These are phyloP conservation scores for Poeciliopsis turneri DNA, from an alignment of 2,797 vertebrate species.

Conservation along the genomic window DNA sequence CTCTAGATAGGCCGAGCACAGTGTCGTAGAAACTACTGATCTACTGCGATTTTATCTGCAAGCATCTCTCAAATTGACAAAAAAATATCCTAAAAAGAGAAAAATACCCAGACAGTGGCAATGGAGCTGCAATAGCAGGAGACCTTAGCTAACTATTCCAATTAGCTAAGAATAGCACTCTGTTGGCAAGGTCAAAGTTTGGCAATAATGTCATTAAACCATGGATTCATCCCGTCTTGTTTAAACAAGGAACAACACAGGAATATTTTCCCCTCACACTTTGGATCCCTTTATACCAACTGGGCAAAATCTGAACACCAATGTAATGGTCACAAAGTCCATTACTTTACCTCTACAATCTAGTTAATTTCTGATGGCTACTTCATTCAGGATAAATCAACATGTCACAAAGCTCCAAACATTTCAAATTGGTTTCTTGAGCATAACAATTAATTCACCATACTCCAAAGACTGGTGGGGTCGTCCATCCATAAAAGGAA, in stretches of 20 bases:
- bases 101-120: neutral
- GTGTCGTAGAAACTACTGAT: neutral
- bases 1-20: neutral
- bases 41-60: neutral
- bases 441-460: no score
- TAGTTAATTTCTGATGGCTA: neutral
- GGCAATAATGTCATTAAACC: neutral
- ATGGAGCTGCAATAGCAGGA: neutral
- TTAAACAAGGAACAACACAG: neutral
- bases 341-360: neutral
- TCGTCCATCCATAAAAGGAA: no score
- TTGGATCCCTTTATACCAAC: neutral
- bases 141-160: neutral
- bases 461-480: no score
- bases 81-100: neutral
- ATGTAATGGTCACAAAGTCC: neutral
- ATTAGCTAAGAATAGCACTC: neutral
- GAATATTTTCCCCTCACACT: neutral
- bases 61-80: neutral
- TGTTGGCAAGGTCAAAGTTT: neutral
- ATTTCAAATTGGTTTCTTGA: no score
- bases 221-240: neutral
- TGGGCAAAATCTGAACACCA: neutral
- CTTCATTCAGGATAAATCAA: neutral
- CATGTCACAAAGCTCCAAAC: neutral